A percentile compares a stretch with the other conserved stretches of the same genome.
Evolutionary conservation across 2,797 vertebrate genomes (phyloP).

Genomic region (Antennarius maculatus): DNA sequence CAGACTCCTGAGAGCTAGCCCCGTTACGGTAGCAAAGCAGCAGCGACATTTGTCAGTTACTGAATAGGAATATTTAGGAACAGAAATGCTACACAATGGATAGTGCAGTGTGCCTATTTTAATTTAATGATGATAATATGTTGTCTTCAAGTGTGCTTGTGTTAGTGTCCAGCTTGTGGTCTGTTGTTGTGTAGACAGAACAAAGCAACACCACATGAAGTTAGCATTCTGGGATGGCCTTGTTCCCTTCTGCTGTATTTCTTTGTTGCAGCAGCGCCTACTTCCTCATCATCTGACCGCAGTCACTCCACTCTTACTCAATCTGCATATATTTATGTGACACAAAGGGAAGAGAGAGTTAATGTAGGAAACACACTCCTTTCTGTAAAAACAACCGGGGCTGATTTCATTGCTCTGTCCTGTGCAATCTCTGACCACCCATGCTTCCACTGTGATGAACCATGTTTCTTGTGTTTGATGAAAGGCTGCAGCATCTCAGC

Average conservation of each 20-base stretch:
- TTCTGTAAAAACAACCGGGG: constrained; percentile 56
- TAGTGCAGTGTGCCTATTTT: too few species aligned
- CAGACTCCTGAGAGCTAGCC: too few species aligned
- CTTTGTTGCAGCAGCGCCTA: constrained; percentile 55
- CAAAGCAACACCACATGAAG: background rate
- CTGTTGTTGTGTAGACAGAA: background rate
- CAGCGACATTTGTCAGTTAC: too few species aligned
- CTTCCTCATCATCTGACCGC: constrained; percentile 72
- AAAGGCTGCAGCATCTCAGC: constrained; percentile 6
- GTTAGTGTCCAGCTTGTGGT: background rate
- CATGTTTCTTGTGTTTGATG: constrained; percentile 47
- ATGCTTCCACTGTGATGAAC: constrained; percentile 32
- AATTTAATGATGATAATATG: too few species aligned
- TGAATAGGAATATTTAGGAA: too few species aligned
- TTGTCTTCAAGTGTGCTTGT: too few species aligned
- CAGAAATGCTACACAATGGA: too few species aligned
- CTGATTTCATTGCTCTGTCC: constrained; percentile 48
- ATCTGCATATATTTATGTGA: constrained; percentile 81
- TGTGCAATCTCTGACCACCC: background rate
- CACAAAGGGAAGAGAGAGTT: constrained; percentile 78
- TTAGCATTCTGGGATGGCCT: constrained; percentile 18
- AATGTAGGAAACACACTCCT: constrained; percentile 70
- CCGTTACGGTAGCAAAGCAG: too few species aligned
- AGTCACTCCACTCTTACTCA: constrained; percentile 80
- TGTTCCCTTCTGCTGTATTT: constrained; percentile 57